These are phyloP conservation scores for Sebastes hopkinsi DNA, from an alignment of 2,797 vertebrate genomes.

Conservation along the genomic window DNA sequence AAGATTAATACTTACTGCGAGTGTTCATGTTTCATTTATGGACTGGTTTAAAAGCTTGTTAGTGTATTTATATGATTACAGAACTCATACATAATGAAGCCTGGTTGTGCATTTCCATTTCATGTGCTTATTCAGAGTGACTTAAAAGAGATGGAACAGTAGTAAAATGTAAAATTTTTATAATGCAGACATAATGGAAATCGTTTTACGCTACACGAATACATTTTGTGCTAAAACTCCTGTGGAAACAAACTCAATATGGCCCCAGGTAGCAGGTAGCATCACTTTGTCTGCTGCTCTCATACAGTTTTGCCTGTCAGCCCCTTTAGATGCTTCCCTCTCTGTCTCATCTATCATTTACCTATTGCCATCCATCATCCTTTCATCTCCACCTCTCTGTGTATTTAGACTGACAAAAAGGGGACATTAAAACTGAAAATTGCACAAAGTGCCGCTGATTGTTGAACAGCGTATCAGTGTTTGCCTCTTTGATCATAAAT, in stretches of 20 bases:
- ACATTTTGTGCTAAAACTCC: constrained; percentile 37
- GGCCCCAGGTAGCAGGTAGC: constrained; percentile 46
- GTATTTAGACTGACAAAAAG: constrained; percentile 62
- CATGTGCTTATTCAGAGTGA: constrained; percentile 32
- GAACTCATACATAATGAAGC: constrained; percentile 41
- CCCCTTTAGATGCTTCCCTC: constrained; percentile 43
- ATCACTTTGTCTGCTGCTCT: constrained; percentile 52
- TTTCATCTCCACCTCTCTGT: constrained; percentile 64
- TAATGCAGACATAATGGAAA: neutral
- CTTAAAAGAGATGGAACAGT: constrained; percentile 29
- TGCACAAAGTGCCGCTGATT: constrained; percentile 21
- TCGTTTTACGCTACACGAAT: constrained; percentile 15
- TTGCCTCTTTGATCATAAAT: constrained; percentile 23
- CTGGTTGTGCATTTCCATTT: constrained; percentile 42
- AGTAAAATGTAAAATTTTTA: constrained; percentile 3
- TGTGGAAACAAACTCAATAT: constrained; percentile 12
- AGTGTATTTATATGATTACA: constrained; percentile 65
- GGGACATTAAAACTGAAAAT: constrained; percentile 49
- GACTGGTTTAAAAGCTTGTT: constrained; percentile 65
- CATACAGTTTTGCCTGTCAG: constrained; percentile 62
- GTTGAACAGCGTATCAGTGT: constrained; percentile 1
- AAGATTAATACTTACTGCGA: constrained; percentile 59
- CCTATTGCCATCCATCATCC: constrained; percentile 71
- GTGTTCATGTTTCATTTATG: constrained; percentile 67
- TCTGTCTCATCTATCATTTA: constrained; percentile 74